Percentiles rank a stretch among this genome's conserved stretches.
Conservation (phyloP, 2,888 invertebrate species). For the Drosophila vallismaia region DNA sequence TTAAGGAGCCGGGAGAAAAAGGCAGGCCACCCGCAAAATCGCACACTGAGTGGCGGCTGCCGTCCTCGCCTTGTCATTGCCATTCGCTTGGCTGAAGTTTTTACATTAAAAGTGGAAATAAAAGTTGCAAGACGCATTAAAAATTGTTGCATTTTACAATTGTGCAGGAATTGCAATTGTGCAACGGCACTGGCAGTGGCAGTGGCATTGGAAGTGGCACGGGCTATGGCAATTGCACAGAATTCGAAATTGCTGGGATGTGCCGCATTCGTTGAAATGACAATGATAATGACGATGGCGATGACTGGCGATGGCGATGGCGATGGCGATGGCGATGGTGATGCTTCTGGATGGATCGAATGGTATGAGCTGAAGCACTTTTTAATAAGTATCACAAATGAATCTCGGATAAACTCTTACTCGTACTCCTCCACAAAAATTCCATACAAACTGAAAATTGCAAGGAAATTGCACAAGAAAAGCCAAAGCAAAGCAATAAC, state of each 20-base stretch:
- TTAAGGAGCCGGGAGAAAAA: slow-evolving; percentile 19
- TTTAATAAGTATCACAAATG: slow-evolving; percentile 43
- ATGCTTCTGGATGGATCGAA: slow-evolving; percentile 8
- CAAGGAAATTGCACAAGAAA: slow-evolving; percentile 38
- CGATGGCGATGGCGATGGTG: slow-evolving; percentile 1
- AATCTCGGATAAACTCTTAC: slow-evolving; percentile 21
- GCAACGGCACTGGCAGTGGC: slow-evolving; percentile 26
- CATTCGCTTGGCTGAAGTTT: slow-evolving; percentile 49
- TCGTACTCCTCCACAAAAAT: background rate
- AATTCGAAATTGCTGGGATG: slow-evolving; percentile 43
- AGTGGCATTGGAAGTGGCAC: slow-evolving; percentile 4
- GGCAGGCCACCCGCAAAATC: slow-evolving; percentile 44
- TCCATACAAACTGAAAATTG: slow-evolving; percentile 8
- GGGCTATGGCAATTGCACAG: slow-evolving; percentile 23
- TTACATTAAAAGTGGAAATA: slow-evolving; percentile 72
- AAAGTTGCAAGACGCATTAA: slow-evolving; percentile 77
- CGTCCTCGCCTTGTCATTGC: slow-evolving; percentile 28
- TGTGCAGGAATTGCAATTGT: slow-evolving; percentile 44
- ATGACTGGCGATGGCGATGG: too few relatives aligned
- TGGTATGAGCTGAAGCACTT: slow-evolving; percentile 14
- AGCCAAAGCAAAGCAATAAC: slow-evolving; percentile 42
- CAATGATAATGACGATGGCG: slow-evolving; percentile 9
- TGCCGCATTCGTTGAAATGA: slow-evolving; percentile 18
- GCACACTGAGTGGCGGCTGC: slow-evolving; percentile 9
- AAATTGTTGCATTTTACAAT: slow-evolving; percentile 74